Evolutionary conservation across 2,888 invertebrate genomes (phyloP).

Genomic region (Mesochorus sp.): DNA sequence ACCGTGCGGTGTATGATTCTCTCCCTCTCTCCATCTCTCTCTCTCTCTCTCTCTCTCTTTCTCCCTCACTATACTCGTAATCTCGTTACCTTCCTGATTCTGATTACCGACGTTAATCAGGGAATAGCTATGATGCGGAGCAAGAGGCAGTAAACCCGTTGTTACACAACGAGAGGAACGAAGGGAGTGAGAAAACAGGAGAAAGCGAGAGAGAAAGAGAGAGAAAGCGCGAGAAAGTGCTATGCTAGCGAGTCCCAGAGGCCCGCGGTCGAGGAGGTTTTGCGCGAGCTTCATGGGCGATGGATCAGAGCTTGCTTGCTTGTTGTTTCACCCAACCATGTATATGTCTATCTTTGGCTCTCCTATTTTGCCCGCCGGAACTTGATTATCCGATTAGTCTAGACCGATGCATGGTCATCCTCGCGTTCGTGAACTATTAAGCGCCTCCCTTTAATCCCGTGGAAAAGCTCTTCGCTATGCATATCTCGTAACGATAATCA

Average conservation of each 20-base stretch:
- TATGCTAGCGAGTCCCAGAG: slow-evolving; percentile 26
- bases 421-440: slow-evolving; percentile 53
- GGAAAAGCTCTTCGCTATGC: slow-evolving; percentile 32
- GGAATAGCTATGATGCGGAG: slow-evolving; percentile 78
- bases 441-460: slow-evolving; percentile 41
- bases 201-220: neutral
- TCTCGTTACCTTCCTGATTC: slow-evolving; percentile 78
- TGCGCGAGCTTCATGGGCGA: slow-evolving; percentile 53
- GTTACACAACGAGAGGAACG: slow-evolving; percentile 50
- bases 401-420: slow-evolving; percentile 63
- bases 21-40: neutral
- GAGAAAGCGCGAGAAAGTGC: slow-evolving; percentile 8
- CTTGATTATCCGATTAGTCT: slow-evolving; percentile 76
- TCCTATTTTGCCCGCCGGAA: slow-evolving; percentile 68
- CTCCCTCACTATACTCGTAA: slow-evolving; percentile 68
- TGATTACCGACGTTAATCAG: slow-evolving; percentile 80
- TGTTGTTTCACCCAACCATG: slow-evolving; percentile 13
- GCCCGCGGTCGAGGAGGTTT: slow-evolving; percentile 71
- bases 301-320: slow-evolving; percentile 47
- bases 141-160: slow-evolving; percentile 41
- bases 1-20: neutral
- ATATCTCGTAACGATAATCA: slow-evolving; percentile 42
- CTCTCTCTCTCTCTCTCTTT: neutral
- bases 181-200: slow-evolving; percentile 16
- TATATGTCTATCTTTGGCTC: slow-evolving; percentile 22